Evolutionary conservation across 2,113 vertebrate species (phyloP), one percentile per base, ranked within the genome.

Genomic region (Crotophaga sulcirostris): DNA sequence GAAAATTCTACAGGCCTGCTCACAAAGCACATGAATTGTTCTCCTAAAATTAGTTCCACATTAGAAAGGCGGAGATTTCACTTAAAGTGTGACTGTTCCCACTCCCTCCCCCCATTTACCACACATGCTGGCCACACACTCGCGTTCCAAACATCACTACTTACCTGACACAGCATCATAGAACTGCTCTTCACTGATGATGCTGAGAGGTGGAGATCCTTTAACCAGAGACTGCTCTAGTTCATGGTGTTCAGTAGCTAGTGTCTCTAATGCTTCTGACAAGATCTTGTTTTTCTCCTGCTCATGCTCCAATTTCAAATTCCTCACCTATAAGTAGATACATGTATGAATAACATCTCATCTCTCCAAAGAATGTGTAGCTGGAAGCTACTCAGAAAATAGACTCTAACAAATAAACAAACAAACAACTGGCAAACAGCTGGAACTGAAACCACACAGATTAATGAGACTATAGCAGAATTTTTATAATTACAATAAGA

Each of bases 241-340:
- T 92, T 98, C 97, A 97, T 99, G 98, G 93, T 98, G 98, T 44
- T 99, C 98, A 0, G 98, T 98, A 88, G 98, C 98, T 36, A 99
- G 96, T 2, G 98, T 98, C 97, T 99, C 98, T 96, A 99, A 97
- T 4, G 99, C 98, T 97, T 99, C 98, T 44, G 98, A 98, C 96
- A 99, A 98, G 97, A 99, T 99, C 98, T 98, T 99, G 97, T 98
- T 99, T 98, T 99, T 99, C 96, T 99, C 99, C 93, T 98, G 98
- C 92, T 99, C 99, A 95, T 99, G 99, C 97, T 99, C 98, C 94
- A 99, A 97, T 98, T 98, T 99, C 97, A 98, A 98, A 97, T 98
- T 99, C 98, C 99, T 99, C 97, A 98, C 98, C 99, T 99, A 97
- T 90, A 98, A 97, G 94, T 96, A 97, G 96, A 97, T 42, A 97